Base-by-base conservation (phyloP, 2,888 invertebrate species). In the Agrilus biguttatus region DNA sequence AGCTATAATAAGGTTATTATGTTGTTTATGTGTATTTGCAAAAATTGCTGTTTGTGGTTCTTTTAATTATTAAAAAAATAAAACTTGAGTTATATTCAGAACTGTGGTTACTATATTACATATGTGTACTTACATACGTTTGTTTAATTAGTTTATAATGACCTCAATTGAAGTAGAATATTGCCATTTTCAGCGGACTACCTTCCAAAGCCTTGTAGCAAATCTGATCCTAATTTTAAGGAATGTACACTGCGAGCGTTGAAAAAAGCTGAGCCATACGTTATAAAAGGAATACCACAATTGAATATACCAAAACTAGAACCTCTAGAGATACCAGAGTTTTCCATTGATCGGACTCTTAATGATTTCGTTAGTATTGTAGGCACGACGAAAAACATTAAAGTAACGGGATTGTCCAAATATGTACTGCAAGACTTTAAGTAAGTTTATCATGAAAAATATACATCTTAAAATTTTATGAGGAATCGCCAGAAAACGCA, bases 241-340 rank as follows among this genome's bases (percentile, higher is more conserved):
- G 69, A 68, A 8, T 86, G 86, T 55, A 70, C 79, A 0, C 65
- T 66, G 47, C 60, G 73, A 13, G 74, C 75, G 2, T 66, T 85
- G 8, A 75, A 80, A 42, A 61, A 62, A 0, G 63, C 82, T 44
- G 68, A 72, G 34, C 74, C 76, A 0, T 66, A 73, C 33, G 61
- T 86, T 13, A 62, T 66, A 0, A 53, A 64, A 8, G 86, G 86
- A 3, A 79, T 86, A 39, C 74, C 77, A 0, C 80, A 79, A 55
- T 63, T 85, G 1, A 69, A 71, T 13, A 75, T 85, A 37, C 85
- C 85, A 1, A 68, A 77, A 0, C 66, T 82, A 48, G 84, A 86
- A 47, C 86, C 86, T 0, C 71, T 86, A 48, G 65, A 61, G 8
- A 68, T 86, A 12, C 80, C 83, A 0, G 74, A 77, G 41, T 67